A percentile compares a stretch with the other conserved stretches of the same genome.
These are phyloP conservation scores for Phoebastria nigripes DNA, from an alignment of 2,797 vertebrate genomes.

Conservation along the genomic window DNA sequence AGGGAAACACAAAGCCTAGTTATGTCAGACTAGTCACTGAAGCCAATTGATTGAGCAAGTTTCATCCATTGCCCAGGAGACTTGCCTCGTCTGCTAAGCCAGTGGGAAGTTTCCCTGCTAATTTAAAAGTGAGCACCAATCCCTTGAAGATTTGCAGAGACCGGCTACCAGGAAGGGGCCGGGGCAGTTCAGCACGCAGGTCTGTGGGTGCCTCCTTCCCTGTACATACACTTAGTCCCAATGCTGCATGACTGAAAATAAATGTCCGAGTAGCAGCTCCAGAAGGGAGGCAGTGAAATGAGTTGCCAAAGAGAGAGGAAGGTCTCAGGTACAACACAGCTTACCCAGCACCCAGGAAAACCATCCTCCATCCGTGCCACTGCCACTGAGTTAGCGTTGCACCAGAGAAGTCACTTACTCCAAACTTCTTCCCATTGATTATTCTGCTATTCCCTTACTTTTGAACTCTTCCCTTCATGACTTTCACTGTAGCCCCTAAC, in stretches of 20 bases:
- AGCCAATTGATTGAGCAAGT: not conserved
- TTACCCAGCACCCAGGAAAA: not conserved
- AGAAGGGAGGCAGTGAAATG: not conserved
- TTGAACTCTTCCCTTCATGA: not conserved
- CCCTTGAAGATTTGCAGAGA: not conserved
- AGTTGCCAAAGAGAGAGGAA: not conserved
- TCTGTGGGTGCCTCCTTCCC: not conserved
- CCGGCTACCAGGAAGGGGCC: not conserved
- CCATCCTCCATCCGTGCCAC: no score
- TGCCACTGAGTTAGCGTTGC: not conserved
- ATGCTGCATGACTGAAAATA: not conserved
- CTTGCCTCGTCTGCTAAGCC: not conserved
- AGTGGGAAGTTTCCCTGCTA: not conserved
- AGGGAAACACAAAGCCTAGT: not conserved
- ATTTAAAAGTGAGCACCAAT: not conserved
- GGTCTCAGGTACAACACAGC: not conserved
- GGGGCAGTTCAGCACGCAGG: fast-evolving
- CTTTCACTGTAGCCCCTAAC: not conserved
- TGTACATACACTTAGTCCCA: not conserved
- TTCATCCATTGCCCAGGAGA: not conserved
- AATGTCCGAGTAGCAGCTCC: not conserved
- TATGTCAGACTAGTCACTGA: not conserved
- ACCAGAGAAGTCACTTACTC: not conserved
- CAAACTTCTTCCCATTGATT: not conserved
- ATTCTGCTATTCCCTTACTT: not conserved